Evolutionary conservation across 2,888 invertebrate species (phyloP).

Genomic region (Acanthosepion pharaonis): DNA sequence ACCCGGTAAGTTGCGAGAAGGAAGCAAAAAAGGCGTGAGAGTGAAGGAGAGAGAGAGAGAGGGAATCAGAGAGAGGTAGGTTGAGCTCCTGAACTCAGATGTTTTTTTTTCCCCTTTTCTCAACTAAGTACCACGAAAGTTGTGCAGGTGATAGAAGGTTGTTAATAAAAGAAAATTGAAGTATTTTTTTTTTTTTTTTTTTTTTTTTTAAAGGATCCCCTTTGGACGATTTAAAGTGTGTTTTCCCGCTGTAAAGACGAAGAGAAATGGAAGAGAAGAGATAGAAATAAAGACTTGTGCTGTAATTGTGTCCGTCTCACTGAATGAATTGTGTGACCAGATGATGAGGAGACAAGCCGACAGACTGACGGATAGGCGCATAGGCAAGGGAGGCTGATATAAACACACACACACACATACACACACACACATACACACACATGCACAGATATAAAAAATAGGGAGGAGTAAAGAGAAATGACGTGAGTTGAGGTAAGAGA

Average conservation of each 20-base stretch:
- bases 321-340: conserved; percentile 2
- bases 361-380: not conserved
- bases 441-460: not conserved
- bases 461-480: conserved; percentile 12
- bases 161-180: not conserved
- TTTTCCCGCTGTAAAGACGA: not conserved
- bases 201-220: not conserved
- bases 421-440: not conserved
- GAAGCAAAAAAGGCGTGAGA: not conserved
- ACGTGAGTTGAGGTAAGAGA: not conserved
- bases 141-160: not conserved
- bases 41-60: too few relatives aligned
- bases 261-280: not conserved
- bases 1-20: not conserved
- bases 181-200: too few relatives aligned
- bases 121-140: not conserved
- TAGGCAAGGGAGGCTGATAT: not conserved
- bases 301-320: conserved; percentile 33
- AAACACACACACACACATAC: not conserved
- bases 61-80: not conserved
- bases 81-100: not conserved
- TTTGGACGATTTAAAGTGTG: not conserved
- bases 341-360: conserved; percentile 33
- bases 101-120: not conserved
- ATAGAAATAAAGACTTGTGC: not conserved